phyloP scores from a whole-genome alignment of 2,113 vertebrate genomes.

The Thalassoma bifasciatum region DNA sequence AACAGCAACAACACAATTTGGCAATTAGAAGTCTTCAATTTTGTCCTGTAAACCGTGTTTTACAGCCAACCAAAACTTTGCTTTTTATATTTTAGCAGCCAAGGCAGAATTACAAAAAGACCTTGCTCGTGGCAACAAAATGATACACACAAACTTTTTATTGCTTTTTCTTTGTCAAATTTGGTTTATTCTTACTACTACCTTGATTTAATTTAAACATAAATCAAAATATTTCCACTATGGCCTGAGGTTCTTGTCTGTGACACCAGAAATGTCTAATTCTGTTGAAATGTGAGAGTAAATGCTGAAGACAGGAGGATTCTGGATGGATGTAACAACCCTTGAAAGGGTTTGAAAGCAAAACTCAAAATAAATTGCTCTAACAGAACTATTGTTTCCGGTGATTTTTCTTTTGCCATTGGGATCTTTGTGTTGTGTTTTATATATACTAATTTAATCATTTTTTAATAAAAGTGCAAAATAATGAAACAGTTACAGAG shows the following conservation, averaged over 20 bases:
- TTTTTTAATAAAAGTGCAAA: neutral
- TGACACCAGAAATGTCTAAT: constrained; percentile 10
- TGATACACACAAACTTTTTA: neutral
- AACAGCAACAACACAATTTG: neutral
- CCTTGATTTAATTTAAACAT: neutral
- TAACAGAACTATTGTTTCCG: constrained; percentile 44
- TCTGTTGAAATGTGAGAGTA: constrained; percentile 11
- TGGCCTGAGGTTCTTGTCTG: constrained; percentile 26
- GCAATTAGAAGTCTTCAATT: neutral
- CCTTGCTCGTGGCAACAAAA: neutral
- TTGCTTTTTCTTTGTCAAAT: neutral
- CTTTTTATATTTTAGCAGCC: neutral
- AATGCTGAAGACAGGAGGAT: constrained; percentile 75
- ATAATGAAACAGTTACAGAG: neutral
- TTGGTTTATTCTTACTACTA: neutral
- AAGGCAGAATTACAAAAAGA: neutral
- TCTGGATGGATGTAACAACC: constrained; percentile 47
- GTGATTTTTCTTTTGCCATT: constrained; percentile 19
- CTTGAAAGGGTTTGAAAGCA: constrained; percentile 53
- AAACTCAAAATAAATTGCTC: constrained; percentile 73
- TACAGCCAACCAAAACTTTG: neutral
- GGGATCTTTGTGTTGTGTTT: neutral
- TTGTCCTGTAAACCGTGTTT: neutral
- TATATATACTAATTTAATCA: neutral
- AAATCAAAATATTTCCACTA: neutral